Evolutionary conservation across 1,140 invertebrate genomes (phyloP).

Genomic region (Drosophila sucinea): DNA sequence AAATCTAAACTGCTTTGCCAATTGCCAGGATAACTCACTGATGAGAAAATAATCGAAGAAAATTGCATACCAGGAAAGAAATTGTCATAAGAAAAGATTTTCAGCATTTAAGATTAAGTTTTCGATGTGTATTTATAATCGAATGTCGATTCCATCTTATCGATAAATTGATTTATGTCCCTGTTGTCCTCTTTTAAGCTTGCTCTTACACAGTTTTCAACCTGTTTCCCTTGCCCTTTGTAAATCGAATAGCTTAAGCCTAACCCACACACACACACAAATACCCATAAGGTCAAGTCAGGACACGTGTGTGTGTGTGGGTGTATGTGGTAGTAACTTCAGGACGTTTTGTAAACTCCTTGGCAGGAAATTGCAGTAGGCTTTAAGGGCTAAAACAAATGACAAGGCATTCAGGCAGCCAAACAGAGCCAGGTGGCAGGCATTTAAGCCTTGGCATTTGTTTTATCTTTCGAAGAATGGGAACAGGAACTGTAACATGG

Average conservation of each 20-base stretch:
- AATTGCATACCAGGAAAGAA: neutral
- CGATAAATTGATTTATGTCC: neutral
- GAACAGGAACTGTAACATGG: neutral
- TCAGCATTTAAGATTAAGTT: no score
- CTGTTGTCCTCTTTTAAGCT: neutral
- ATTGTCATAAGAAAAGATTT: neutral
- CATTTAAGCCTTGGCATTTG: slow-evolving; percentile 72
- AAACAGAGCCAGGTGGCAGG: slow-evolving; percentile 29
- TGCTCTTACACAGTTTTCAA: neutral
- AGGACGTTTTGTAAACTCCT: slow-evolving; percentile 13
- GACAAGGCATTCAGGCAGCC: slow-evolving; percentile 43
- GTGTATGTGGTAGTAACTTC: neutral
- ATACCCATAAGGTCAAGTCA: neutral
- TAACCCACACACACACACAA: slow-evolving; percentile 1
- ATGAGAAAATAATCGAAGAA: slow-evolving; percentile 35
- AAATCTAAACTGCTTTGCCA: slow-evolving; percentile 40
- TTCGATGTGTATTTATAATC: no score
- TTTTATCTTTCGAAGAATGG: slow-evolving; percentile 36
- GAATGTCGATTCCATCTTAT: neutral
- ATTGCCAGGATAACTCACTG: slow-evolving; percentile 21
- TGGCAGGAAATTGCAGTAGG: slow-evolving; percentile 64
- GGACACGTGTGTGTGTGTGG: neutral
- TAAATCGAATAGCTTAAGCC: slow-evolving; percentile 2
- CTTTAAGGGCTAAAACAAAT: slow-evolving; percentile 46
- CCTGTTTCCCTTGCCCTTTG: neutral